phyloP scores from a whole-genome alignment of 2,797 vertebrate species.

The Peromyscus eremicus region DNA sequence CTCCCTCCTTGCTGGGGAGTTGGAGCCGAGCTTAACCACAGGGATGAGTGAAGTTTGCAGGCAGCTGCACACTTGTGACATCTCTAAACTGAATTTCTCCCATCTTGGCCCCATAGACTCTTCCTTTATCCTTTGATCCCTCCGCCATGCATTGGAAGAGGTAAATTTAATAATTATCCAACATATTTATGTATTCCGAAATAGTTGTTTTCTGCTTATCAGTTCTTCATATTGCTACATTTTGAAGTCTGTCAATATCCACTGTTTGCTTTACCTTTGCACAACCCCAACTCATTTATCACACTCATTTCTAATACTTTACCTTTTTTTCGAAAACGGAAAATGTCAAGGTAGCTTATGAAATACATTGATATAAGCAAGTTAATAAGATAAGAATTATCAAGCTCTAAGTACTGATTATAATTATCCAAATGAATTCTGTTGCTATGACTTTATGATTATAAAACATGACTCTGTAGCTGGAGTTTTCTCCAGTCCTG shows the following conservation, averaged over 20 bases:
- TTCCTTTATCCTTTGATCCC: background rate
- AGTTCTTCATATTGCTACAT: background rate
- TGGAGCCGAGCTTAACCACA: background rate
- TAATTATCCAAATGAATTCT: background rate
- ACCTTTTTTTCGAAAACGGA: background rate
- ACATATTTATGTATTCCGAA: background rate
- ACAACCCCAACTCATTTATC: background rate
- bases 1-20: background rate
- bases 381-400: background rate
- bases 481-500: too few species aligned
- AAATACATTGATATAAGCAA: background rate
- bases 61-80: background rate
- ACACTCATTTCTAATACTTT: background rate
- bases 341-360: background rate
- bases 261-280: background rate
- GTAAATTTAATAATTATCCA: background rate
- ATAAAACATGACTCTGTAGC: background rate
- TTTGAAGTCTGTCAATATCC: background rate
- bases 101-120: background rate
- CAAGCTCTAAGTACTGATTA: background rate
- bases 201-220: slow-evolving; percentile 9
- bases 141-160: background rate
- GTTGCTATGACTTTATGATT: background rate
- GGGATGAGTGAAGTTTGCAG: background rate
- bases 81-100: background rate